Percentiles rank a stretch among this genome's conserved stretches.
Conservation (phyloP, 2,797 vertebrate species). For the Propithecus perrieri region DNA sequence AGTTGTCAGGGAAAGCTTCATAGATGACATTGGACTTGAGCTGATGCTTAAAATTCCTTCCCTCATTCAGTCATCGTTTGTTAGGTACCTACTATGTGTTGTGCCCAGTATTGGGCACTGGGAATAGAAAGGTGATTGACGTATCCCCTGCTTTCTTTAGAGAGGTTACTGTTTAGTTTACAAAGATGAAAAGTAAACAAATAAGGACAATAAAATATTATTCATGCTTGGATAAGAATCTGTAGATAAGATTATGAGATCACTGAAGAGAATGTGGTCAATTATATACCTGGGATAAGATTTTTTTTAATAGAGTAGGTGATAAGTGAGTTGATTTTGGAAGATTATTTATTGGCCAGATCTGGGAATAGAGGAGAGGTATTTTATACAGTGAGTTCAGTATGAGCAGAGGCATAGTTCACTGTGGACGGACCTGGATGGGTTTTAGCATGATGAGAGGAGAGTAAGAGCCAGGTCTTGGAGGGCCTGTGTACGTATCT, state of each 20-base stretch:
- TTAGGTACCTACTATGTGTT: neutral
- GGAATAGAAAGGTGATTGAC: neutral
- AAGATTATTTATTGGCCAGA: neutral
- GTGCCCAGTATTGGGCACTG: neutral
- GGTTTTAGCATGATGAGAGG: neutral
- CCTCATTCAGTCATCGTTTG: neutral
- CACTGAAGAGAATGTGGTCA: neutral
- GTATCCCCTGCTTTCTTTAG: neutral
- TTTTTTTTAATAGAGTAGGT: neutral
- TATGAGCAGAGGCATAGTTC: neutral
- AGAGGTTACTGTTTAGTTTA: neutral
- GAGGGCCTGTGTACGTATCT: neutral
- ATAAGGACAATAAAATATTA: neutral
- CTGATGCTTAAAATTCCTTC: neutral
- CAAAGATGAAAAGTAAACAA: neutral
- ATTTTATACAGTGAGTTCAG: neutral
- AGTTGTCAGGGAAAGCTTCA: neutral
- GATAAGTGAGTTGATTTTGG: neutral
- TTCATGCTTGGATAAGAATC: neutral
- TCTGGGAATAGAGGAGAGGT: neutral
- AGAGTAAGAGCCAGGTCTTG: neutral
- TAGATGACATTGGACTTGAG: neutral
- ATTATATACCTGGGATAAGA: neutral
- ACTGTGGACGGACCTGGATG: neutral
- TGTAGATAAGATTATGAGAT: neutral